Evolutionary conservation across 2,797 vertebrate genomes (phyloP).

Genomic region (Notoglanidium macrostoma): DNA sequence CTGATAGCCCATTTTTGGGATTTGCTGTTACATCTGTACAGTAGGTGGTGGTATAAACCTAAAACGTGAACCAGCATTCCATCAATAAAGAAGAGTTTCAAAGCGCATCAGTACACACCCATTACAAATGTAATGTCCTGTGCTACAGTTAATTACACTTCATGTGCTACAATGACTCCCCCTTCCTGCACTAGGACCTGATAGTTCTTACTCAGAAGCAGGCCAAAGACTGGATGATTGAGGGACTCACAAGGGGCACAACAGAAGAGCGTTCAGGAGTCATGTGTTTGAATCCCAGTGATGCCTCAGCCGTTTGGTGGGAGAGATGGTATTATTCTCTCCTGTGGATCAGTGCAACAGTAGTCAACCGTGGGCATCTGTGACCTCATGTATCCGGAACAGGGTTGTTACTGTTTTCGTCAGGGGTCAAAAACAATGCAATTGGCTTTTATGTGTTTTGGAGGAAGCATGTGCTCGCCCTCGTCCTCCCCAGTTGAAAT

Average conservation of each 20-base stretch:
- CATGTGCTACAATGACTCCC: background rate
- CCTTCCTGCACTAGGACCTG: background rate
- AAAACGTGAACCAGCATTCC: slow-evolving; percentile 4
- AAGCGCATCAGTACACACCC: background rate
- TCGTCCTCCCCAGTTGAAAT: background rate
- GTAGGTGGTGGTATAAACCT: slow-evolving; percentile 22
- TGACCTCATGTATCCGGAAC: background rate
- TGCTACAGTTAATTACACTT: no score
- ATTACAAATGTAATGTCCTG: background rate
- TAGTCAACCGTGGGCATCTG: background rate
- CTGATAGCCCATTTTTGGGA: background rate
- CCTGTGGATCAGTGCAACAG: background rate
- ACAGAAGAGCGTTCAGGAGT: background rate
- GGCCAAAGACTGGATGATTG: background rate
- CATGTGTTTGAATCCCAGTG: background rate
- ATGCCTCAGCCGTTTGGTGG: background rate
- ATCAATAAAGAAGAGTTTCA: background rate
- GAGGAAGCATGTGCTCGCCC: background rate
- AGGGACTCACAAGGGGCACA: background rate
- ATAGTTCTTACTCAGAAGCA: background rate
- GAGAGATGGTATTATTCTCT: background rate
- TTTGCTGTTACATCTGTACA: slow-evolving; percentile 13
- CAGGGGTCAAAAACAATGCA: background rate
- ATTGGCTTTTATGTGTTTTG: background rate
- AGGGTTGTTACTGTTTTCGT: background rate